Conservation (phyloP, 2,113 vertebrate genomes). For the Plestiodon gilberti region DNA sequence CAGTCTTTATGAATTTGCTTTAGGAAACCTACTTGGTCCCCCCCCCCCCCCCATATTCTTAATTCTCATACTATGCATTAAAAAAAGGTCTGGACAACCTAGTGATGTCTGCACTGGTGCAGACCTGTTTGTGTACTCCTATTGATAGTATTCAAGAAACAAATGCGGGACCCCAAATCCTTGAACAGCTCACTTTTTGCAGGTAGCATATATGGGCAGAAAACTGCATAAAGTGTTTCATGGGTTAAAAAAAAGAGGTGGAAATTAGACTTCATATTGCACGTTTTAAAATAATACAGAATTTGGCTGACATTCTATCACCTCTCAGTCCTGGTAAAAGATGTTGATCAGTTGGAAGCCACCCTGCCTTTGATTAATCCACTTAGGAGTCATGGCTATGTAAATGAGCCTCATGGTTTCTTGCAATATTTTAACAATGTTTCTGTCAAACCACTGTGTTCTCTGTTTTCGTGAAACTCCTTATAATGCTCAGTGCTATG, state of each 20-base stretch:
- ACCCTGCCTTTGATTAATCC: background rate
- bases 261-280: background rate
- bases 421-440: background rate
- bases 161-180: no score
- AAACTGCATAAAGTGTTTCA: background rate
- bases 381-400: background rate
- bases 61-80: no score
- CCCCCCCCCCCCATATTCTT: no score
- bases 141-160: background rate
- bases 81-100: background rate
- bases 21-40: no score
- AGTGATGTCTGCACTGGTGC: background rate
- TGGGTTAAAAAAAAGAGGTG: background rate
- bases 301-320: background rate
- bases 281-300: no score
- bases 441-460: background rate
- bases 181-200: background rate
- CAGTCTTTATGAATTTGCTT: no score
- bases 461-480: background rate
- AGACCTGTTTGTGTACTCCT: background rate
- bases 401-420: background rate
- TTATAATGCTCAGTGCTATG: background rate
- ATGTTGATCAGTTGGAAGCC: background rate
- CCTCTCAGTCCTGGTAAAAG: background rate
- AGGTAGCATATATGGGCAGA: no score